Evolutionary conservation across 1,140 invertebrate genomes (phyloP).

Genomic region (Tetragnatha versicolor): DNA sequence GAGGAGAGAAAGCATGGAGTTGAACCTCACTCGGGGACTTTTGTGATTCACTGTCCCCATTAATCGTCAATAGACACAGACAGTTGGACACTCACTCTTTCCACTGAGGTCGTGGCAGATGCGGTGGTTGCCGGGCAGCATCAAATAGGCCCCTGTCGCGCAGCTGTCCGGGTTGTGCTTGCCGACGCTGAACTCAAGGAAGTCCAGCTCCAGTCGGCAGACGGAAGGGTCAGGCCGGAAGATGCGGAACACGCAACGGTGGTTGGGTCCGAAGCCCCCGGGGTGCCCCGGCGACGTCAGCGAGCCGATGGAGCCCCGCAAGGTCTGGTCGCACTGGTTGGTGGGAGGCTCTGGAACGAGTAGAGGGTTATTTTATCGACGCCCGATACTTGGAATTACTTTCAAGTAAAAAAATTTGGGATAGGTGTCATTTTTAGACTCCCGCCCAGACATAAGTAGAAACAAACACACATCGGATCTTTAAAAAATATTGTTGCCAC

Average conservation of each 20-base stretch:
- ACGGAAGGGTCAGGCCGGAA: constrained; percentile 4
- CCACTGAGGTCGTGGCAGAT: constrained; percentile 33
- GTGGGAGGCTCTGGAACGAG: neutral
- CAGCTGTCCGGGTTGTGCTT: constrained; percentile 31
- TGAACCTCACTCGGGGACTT: too few relatives aligned
- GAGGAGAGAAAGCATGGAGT: too few relatives aligned
- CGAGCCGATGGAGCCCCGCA: neutral
- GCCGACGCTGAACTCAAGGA: constrained; percentile 10
- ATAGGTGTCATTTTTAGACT: too few relatives aligned
- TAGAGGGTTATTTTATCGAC: too few relatives aligned
- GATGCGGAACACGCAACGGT: neutral
- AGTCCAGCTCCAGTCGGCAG: constrained; percentile 23
- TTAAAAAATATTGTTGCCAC: too few relatives aligned
- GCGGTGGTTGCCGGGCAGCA: constrained; percentile 14
- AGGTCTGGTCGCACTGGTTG: constrained; percentile 27
- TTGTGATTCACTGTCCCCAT: too few relatives aligned
- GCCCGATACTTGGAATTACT: too few relatives aligned
- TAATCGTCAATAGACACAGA: too few relatives aligned
- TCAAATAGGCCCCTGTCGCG: constrained; percentile 15
- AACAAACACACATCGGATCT: too few relatives aligned
- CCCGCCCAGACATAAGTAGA: too few relatives aligned
- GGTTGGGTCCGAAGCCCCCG: constrained; percentile 15
- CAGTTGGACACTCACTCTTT: constrained; percentile 30
- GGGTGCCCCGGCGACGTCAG: constrained; percentile 29
- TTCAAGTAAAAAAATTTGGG: too few relatives aligned